Evolutionary conservation across 2,888 invertebrate genomes (phyloP).

Genomic region (Myopa tessellatipennis): DNA sequence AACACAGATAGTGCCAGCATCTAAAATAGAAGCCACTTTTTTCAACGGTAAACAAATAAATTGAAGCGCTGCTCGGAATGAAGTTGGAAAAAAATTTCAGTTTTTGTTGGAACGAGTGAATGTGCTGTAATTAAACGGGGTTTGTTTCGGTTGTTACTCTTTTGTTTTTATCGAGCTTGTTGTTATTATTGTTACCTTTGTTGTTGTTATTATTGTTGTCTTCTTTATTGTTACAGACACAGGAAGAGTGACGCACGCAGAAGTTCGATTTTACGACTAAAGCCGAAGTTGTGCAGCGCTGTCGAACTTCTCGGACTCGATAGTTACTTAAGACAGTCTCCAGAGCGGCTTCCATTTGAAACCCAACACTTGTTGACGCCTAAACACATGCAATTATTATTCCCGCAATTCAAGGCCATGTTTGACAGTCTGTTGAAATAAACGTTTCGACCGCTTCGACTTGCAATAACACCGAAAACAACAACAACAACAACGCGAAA

Average conservation of each 20-base stretch:
- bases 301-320: too few species aligned
- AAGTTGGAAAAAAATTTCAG: too few species aligned
- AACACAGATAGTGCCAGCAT: background rate
- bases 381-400: slow-evolving; percentile 8
- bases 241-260: too few species aligned
- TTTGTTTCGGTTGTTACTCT: background rate
- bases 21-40: slow-evolving; percentile 16
- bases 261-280: too few species aligned
- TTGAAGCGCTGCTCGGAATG: too few species aligned
- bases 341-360: too few species aligned
- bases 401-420: background rate
- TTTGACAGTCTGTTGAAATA: background rate
- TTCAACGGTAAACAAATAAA: slow-evolving; percentile 29
- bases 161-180: slow-evolving; percentile 3
- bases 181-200: slow-evolving; percentile 1
- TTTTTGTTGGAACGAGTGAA: too few species aligned
- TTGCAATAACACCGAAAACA: too few species aligned
- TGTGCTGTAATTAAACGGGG: background rate
- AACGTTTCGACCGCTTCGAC: too few species aligned
- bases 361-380: background rate
- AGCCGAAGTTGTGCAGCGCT: too few species aligned
- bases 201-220: slow-evolving; percentile 37
- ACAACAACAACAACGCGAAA: too few species aligned
- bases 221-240: slow-evolving; percentile 10
- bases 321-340: too few species aligned